phyloP scores from a whole-genome alignment of 2,113 vertebrate species.

The Ginglymostoma cirratum region DNA sequence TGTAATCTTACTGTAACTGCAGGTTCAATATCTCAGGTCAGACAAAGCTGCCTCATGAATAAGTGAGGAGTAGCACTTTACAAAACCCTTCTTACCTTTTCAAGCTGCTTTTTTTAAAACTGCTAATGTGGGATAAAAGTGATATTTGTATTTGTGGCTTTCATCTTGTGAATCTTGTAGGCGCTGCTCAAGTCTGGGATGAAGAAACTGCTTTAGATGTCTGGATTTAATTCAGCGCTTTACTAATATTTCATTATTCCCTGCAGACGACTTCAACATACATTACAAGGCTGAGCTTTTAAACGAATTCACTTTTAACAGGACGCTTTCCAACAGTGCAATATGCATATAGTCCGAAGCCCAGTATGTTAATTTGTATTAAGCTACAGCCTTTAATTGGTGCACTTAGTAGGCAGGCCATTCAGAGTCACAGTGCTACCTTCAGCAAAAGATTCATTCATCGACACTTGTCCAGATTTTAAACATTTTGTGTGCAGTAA shows the following conservation, averaged over 20 bases:
- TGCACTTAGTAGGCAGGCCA: background rate
- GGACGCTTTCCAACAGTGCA: background rate
- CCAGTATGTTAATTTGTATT: background rate
- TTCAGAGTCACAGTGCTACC: background rate
- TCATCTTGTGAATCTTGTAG: background rate
- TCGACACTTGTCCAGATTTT: conserved; percentile 9
- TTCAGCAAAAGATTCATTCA: background rate
- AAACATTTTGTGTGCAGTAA: background rate
- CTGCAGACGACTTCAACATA: background rate
- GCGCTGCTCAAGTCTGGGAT: background rate
- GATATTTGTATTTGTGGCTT: background rate
- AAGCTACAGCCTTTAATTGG: conserved; percentile 8
- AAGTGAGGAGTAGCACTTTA: background rate
- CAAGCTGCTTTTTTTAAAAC: background rate
- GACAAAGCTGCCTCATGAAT: background rate
- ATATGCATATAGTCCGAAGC: background rate
- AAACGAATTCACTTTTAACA: background rate
- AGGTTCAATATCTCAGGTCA: background rate
- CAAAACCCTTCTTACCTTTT: background rate
- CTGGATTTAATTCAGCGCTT: conserved; percentile 3
- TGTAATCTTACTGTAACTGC: background rate
- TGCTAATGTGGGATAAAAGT: background rate
- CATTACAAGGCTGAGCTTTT: conserved; percentile 18
- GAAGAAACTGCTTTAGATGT: background rate
- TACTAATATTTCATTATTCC: conserved; percentile 3